Conservation (phyloP, 2,113 vertebrate species). For the Phylloscopus whistleri region DNA sequence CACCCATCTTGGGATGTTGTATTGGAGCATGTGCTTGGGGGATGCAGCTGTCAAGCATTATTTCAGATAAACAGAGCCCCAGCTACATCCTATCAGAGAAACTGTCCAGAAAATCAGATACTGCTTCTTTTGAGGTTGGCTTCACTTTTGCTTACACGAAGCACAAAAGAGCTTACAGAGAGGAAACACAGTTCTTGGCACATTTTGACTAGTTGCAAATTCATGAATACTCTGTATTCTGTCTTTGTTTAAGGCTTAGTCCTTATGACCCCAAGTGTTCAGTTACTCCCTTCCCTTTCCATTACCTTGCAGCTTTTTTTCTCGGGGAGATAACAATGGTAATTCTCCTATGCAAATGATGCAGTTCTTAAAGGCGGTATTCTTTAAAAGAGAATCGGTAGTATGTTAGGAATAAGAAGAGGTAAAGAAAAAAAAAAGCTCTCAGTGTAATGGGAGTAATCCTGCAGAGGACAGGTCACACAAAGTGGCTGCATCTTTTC, state of each 20-base stretch:
- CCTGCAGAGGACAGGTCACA: background rate
- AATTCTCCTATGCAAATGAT: slow-evolving; percentile 32
- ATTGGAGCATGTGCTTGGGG: slow-evolving; percentile 27
- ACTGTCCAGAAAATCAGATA: slow-evolving; percentile 58
- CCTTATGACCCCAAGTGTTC: background rate
- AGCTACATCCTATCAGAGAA: slow-evolving; percentile 46
- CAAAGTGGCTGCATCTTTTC: background rate
- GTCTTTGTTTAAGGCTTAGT: slow-evolving; percentile 37
- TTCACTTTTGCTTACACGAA: slow-evolving; percentile 26
- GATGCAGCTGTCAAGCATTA: slow-evolving; percentile 57
- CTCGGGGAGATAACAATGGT: background rate
- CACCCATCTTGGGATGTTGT: slow-evolving; percentile 30
- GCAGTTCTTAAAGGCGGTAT: background rate
- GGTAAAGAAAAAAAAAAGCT: background rate
- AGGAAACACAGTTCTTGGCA: background rate
- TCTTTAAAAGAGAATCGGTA: background rate
- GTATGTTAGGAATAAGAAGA: background rate
- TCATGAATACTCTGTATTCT: slow-evolving; percentile 31
- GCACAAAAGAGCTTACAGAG: slow-evolving; percentile 26
- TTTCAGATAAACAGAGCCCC: slow-evolving; percentile 52
- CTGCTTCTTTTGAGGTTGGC: slow-evolving; percentile 10
- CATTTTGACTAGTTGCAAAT: slow-evolving; percentile 29
- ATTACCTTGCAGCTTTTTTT: background rate
- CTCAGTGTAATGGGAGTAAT: background rate
- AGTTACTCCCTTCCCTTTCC: background rate